Conservation (phyloP, 2,797 vertebrate species). For the Sparus aurata region DNA sequence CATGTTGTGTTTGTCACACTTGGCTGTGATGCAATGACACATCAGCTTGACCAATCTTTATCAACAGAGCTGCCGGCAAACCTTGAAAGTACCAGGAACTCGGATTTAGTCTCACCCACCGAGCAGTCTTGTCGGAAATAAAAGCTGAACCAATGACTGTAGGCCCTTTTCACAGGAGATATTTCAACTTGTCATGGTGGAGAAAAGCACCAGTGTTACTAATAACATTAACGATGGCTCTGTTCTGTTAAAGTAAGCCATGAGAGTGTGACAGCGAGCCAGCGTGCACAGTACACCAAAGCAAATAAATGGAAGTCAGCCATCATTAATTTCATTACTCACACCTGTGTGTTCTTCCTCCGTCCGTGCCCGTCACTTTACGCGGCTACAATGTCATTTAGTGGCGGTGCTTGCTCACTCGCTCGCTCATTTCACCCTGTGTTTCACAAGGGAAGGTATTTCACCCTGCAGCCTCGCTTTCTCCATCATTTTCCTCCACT, state of each 20-base stretch:
- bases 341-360: not conserved
- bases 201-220: conserved; percentile 8
- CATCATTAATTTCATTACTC: not conserved
- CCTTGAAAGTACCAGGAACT: conserved; percentile 4
- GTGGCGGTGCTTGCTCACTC: not conserved
- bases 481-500: not conserved
- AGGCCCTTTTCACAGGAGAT: not conserved
- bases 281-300: not conserved
- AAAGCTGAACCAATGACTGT: not conserved
- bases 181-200: not conserved
- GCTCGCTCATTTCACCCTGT: not conserved
- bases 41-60: not conserved
- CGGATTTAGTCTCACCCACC: not conserved
- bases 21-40: not conserved
- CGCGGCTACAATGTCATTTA: not conserved
- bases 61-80: not conserved
- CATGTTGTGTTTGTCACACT: not conserved
- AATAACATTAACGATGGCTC: conserved; percentile 13
- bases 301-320: not conserved
- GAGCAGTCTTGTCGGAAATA: conserved; percentile 1
- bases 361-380: not conserved
- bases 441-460: not conserved
- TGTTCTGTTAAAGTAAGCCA: not conserved
- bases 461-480: not conserved
- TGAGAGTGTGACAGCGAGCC: not conserved